These are phyloP conservation scores for Sylvietta virens DNA, from an alignment of 2,113 vertebrate genomes.

Conservation along the genomic window DNA sequence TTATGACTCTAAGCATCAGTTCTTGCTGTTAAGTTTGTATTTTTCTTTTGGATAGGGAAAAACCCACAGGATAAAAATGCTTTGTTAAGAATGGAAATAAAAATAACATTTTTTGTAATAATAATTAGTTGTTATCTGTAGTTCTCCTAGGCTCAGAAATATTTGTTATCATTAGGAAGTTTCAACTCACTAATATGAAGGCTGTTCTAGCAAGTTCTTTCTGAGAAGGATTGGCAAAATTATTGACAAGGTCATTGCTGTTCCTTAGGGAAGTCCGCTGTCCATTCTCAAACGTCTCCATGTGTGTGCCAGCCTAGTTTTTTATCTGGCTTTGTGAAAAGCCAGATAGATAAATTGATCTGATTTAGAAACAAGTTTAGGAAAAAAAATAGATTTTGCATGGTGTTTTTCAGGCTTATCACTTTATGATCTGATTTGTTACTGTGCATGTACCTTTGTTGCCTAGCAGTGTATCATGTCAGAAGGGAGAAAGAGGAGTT, in stretches of 20 bases:
- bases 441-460: background rate
- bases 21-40: background rate
- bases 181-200: background rate
- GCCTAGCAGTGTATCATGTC: background rate
- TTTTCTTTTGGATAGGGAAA: background rate
- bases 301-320: fast-evolving
- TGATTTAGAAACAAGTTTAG: background rate
- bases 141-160: background rate
- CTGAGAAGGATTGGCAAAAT: background rate
- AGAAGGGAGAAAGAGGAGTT: background rate
- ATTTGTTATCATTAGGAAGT: background rate
- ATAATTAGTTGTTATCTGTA: background rate
- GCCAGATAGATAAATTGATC: background rate
- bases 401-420: background rate
- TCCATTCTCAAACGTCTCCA: background rate
- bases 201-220: background rate
- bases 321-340: background rate
- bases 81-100: background rate
- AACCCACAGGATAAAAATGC: fast-evolving
- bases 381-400: background rate
- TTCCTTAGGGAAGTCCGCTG: background rate
- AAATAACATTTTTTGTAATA: fast-evolving
- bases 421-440: background rate
- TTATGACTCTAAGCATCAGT: background rate
- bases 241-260: background rate